Evolutionary conservation across 2,113 vertebrate species (phyloP).

Genomic region (Strigops habroptila): DNA sequence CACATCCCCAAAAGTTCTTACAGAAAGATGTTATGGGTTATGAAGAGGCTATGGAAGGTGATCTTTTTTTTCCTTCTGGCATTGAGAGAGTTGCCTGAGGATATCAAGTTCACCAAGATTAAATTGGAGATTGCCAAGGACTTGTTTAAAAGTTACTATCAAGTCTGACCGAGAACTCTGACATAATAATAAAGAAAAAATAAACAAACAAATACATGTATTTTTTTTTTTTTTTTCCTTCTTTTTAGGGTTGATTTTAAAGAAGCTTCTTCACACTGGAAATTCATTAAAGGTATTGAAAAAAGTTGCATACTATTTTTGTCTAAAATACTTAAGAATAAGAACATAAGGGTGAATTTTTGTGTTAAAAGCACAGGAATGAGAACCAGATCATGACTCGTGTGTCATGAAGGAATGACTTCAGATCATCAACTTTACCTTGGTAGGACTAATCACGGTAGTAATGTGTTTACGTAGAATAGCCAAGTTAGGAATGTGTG

Average conservation of each 20-base stretch:
- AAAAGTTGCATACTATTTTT: background rate
- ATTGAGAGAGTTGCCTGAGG: constrained; percentile 70
- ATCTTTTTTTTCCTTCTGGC: constrained; percentile 68
- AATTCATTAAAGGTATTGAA: constrained; percentile 94
- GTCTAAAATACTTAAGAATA: background rate
- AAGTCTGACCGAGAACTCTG: constrained; percentile 82
- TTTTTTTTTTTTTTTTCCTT: background rate
- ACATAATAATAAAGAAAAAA: constrained; percentile 58
- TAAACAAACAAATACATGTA: background rate
- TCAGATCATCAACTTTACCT: background rate
- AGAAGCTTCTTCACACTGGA: constrained; percentile 97
- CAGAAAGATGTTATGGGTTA: background rate
- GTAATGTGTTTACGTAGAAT: background rate
- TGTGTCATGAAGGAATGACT: background rate
- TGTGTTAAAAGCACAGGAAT: background rate
- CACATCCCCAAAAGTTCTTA: background rate
- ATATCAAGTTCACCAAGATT: constrained; percentile 78
- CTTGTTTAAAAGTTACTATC: constrained; percentile 72
- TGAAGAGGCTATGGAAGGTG: constrained; percentile 62
- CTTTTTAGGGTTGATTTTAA: constrained; percentile 90
- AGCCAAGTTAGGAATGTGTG: background rate
- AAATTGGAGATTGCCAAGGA: constrained; percentile 82
- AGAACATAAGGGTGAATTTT: background rate
- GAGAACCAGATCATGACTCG: background rate
- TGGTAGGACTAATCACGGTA: background rate